These are phyloP conservation scores for Neostethus bicornis DNA, from an alignment of 2,797 vertebrate species.

Conservation along the genomic window DNA sequence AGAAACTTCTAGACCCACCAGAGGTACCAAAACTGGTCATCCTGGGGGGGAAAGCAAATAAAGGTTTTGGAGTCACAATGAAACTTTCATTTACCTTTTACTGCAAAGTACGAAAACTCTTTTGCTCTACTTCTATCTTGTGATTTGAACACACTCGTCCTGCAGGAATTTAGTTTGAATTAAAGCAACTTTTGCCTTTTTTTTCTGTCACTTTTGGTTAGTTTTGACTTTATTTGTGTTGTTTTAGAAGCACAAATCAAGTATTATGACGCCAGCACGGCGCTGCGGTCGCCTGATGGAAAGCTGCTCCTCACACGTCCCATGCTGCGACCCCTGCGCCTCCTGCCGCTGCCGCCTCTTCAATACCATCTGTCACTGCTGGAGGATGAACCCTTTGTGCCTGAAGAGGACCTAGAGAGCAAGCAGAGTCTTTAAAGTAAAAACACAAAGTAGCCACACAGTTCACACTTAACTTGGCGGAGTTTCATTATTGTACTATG, in stretches of 20 bases:
- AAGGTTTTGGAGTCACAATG: too few species aligned
- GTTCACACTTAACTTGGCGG: background rate
- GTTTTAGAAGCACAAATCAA: slow-evolving; percentile 49
- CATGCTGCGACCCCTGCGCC: slow-evolving; percentile 90
- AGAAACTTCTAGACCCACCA: too few species aligned
- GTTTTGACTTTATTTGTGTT: background rate
- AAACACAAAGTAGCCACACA: background rate
- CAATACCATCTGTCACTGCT: slow-evolving; percentile 90
- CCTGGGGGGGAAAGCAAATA: too few species aligned
- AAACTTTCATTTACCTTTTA: too few species aligned
- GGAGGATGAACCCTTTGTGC: slow-evolving; percentile 81
- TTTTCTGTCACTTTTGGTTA: background rate
- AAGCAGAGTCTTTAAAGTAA: background rate
- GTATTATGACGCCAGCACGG: slow-evolving; percentile 59
- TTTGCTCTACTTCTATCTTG: too few species aligned
- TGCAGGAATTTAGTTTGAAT: background rate
- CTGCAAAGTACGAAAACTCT: too few species aligned
- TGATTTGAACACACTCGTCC: background rate
- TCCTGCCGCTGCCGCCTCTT: slow-evolving; percentile 94
- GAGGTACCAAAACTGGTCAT: too few species aligned
- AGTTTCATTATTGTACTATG: background rate
- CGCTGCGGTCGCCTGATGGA: slow-evolving; percentile 86
- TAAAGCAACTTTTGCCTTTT: background rate
- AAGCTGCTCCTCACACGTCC: slow-evolving; percentile 82
- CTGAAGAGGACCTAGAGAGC: slow-evolving; percentile 66